A percentile compares a stretch with the other conserved stretches of the same genome.
These are phyloP conservation scores for Metopolophium dirhodum DNA, from an alignment of 1,140 invertebrate genomes.

Conservation along the genomic window DNA sequence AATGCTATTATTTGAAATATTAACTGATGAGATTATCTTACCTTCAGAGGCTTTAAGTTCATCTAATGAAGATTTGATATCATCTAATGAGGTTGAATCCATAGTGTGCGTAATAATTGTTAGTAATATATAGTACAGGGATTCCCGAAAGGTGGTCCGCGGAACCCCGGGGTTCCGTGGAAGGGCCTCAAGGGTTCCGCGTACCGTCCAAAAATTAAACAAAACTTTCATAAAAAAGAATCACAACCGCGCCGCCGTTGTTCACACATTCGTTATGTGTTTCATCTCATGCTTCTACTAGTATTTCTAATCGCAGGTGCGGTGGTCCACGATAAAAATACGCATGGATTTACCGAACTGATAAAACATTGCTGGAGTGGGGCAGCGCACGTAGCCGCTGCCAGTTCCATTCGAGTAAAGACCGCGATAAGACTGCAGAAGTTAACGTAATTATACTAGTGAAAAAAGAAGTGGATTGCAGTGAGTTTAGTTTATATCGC, in stretches of 20 bases:
- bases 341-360: constrained; percentile 7
- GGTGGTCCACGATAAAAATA: not conserved
- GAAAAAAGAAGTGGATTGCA: too few species aligned
- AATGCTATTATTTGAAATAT: too few species aligned
- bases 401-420: not conserved
- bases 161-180: not conserved
- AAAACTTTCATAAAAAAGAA: constrained; percentile 9
- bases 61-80: too few species aligned
- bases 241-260: not conserved
- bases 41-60: too few species aligned
- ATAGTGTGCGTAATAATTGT: too few species aligned
- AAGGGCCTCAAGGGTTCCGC: not conserved
- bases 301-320: not conserved
- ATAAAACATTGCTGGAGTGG: constrained; percentile 2
- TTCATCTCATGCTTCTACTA: not conserved
- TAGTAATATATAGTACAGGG: too few species aligned
- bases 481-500: too few species aligned
- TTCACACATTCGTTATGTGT: constrained; percentile 1
- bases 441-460: too few species aligned
- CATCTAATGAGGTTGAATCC: too few species aligned
- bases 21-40: too few species aligned
- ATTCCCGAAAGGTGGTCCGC: not conserved
- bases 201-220: not conserved
- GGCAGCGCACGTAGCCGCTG: not conserved
- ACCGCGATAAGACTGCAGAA: too few species aligned